Conservation (phyloP, 2,888 invertebrate genomes). For the Chymomyza amoena region DNA sequence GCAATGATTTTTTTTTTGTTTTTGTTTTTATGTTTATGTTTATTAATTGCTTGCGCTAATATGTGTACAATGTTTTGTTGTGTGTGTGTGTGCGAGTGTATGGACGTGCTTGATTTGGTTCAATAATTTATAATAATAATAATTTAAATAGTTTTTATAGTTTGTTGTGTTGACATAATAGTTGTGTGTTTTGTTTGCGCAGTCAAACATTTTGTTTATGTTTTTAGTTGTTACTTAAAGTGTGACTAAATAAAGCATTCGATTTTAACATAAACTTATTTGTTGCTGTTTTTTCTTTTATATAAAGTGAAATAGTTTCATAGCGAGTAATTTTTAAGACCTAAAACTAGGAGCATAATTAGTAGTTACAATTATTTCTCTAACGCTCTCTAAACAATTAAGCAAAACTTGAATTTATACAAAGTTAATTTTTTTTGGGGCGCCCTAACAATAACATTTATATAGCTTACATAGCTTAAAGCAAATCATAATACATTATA, state of each 20-base stretch:
- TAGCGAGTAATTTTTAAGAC: not conserved
- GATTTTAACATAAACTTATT: slow-evolving; percentile 45
- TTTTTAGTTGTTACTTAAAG: slow-evolving; percentile 31
- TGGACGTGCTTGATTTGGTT: slow-evolving; percentile 60
- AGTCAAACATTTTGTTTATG: slow-evolving; percentile 19
- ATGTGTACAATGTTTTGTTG: slow-evolving; percentile 25
- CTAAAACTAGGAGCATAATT: not conserved
- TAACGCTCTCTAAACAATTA: not conserved
- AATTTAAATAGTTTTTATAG: slow-evolving; percentile 46
- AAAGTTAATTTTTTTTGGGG: slow-evolving; percentile 11
- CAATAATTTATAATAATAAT: slow-evolving; percentile 60
- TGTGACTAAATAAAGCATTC: slow-evolving; percentile 64
- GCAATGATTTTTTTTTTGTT: slow-evolving; percentile 48
- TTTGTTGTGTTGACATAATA: slow-evolving; percentile 31
- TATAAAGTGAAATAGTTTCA: slow-evolving; percentile 38
- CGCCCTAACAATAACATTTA: slow-evolving; percentile 15
- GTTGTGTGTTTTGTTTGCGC: slow-evolving; percentile 22
- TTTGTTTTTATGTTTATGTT: slow-evolving; percentile 32
- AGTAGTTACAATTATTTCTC: not conserved
- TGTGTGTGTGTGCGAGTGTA: slow-evolving; percentile 27
- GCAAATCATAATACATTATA: slow-evolving; percentile 68
- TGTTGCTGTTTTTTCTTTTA: not conserved
- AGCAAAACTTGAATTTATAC: slow-evolving; percentile 7
- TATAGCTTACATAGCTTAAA: slow-evolving; percentile 66
- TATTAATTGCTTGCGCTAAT: slow-evolving; percentile 29